Conservation (phyloP, 1,140 invertebrate species). For the Drosophila repleta region DNA sequence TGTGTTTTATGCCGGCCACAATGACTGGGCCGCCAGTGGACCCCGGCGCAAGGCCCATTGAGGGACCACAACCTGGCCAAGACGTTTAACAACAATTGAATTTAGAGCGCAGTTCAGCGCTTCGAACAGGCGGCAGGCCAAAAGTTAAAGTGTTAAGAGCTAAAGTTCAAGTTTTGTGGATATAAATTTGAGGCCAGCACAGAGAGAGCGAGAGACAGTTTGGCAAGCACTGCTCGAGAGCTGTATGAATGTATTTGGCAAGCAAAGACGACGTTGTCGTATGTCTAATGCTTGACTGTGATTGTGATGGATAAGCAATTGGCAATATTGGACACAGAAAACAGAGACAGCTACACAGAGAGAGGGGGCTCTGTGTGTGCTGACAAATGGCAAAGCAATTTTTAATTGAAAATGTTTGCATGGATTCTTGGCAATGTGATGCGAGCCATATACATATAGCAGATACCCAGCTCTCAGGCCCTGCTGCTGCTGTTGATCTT, state of each 20-base stretch:
- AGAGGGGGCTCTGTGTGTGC: conserved; percentile 11
- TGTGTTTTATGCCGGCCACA: conserved; percentile 36
- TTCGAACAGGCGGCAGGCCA: conserved; percentile 32
- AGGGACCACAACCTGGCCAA: conserved; percentile 38
- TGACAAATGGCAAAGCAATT: conserved; percentile 77
- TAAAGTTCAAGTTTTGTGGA: neutral
- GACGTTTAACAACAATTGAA: conserved; percentile 75
- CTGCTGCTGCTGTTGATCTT: conserved; percentile 24
- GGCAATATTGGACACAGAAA: conserved; percentile 36
- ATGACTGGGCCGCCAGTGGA: conserved; percentile 8
- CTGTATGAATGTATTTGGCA: conserved; percentile 60
- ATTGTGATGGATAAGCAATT: conserved; percentile 80
- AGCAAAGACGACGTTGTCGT: conserved; percentile 53
- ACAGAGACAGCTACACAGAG: conserved; percentile 9
- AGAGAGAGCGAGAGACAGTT: conserved; percentile 7
- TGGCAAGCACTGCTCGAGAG: conserved; percentile 33
- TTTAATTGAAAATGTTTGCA: conserved; percentile 81
- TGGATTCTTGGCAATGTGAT: conserved; percentile 72
- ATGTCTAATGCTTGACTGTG: conserved; percentile 64
- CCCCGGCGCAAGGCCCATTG: conserved; percentile 6
- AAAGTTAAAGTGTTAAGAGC: neutral
- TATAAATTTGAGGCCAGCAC: neutral
- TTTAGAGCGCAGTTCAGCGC: conserved; percentile 45
- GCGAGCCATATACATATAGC: conserved; percentile 34
- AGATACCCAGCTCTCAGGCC: neutral